A percentile compares a stretch with the other conserved stretches of the same genome.
Evolutionary conservation across 2,888 invertebrate species (phyloP).

Genomic region (Gortyna flavago): DNA sequence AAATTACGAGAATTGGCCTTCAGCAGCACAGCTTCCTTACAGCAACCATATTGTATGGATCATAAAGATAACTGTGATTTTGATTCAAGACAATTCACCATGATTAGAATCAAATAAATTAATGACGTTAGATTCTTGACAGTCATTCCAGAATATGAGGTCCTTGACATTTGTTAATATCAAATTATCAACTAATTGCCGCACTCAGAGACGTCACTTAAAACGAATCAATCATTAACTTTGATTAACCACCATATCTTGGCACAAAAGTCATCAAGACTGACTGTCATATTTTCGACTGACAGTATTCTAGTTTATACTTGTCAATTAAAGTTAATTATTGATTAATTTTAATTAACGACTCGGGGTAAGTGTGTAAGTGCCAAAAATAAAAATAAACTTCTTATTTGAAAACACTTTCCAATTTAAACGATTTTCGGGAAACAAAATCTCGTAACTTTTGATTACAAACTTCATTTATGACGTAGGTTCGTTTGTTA

Average conservation of each 20-base stretch:
- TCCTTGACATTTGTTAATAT: neutral
- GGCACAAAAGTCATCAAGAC: no score
- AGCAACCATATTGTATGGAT: neutral
- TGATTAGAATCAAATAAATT: neutral
- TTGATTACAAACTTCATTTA: constrained; percentile 3
- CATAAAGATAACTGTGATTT: neutral
- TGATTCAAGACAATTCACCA: neutral
- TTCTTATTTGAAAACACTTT: neutral
- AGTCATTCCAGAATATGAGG: neutral
- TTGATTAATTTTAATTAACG: no score
- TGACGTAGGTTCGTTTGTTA: neutral
- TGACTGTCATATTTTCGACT: no score
- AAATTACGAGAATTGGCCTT: no score
- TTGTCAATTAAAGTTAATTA: no score
- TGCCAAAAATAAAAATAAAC: neutral
- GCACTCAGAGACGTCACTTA: no score
- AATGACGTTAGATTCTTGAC: neutral
- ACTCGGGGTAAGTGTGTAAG: no score
- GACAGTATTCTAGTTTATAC: no score
- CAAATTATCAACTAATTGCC: no score
- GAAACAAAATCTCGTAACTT: neutral
- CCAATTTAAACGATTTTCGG: neutral
- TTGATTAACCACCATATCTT: no score
- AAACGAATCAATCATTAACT: no score
- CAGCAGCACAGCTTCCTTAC: neutral